Percentiles rank a stretch among this genome's conserved stretches.
Conservation (phyloP, 2,797 vertebrate species). For the Corythornis leucogaster region DNA sequence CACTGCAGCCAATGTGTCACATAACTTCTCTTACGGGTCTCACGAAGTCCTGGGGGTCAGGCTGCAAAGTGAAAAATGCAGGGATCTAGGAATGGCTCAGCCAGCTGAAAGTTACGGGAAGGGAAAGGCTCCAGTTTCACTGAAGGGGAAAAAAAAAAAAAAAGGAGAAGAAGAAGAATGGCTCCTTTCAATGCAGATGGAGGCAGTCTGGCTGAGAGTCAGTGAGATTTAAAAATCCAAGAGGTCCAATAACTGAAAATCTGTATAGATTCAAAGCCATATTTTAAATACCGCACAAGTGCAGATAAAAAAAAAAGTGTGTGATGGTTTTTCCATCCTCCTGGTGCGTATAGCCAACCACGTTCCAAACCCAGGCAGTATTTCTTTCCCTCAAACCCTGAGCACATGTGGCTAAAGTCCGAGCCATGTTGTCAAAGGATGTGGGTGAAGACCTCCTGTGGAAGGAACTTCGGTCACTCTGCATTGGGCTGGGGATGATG, state of each 20-base stretch:
- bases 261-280: conserved; percentile 66
- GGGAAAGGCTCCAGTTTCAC: conserved; percentile 76
- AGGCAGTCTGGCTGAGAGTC: conserved; percentile 70
- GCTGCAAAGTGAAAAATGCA: conserved; percentile 63
- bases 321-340: conserved; percentile 68
- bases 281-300: conserved; percentile 71
- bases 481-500: not conserved
- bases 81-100: conserved; percentile 63
- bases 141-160: conserved; percentile 8
- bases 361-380: not conserved
- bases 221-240: conserved; percentile 68
- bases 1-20: conserved; percentile 37
- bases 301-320: not conserved
- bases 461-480: not conserved
- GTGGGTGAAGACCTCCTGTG: not conserved
- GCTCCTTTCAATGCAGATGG: conserved; percentile 68
- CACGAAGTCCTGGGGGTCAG: conserved; percentile 58
- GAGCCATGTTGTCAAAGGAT: not conserved
- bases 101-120: conserved; percentile 75
- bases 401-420: not conserved
- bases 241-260: conserved; percentile 75
- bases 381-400: not conserved
- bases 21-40: conserved; percentile 60
- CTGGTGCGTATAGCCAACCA: not conserved
- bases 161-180: conserved; percentile 66